These are phyloP conservation scores for Podarcis lilfordi DNA, from an alignment of 2,797 vertebrate genomes.

Conservation along the genomic window DNA sequence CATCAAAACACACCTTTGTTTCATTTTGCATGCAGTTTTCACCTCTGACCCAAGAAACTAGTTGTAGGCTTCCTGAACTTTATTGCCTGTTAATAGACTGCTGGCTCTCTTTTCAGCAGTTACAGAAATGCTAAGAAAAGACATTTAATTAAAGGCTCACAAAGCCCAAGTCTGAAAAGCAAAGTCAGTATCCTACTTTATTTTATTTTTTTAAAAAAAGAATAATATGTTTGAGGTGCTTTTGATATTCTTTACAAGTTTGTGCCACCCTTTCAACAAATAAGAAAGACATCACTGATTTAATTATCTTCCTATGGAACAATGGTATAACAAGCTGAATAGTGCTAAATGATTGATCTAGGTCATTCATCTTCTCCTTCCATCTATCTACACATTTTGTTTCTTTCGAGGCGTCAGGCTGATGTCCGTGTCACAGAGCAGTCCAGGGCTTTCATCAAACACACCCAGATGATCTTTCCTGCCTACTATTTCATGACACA, in stretches of 20 bases:
- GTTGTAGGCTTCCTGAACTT: conserved; percentile 87
- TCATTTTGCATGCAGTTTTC: conserved; percentile 83
- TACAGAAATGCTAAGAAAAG: conserved; percentile 80
- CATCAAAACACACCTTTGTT: conserved; percentile 86
- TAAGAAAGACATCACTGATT: conserved; percentile 72
- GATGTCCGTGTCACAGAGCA: conserved; percentile 75
- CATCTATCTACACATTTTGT: conserved; percentile 79
- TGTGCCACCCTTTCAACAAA: conserved; percentile 65
- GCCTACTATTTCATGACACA: conserved; percentile 75
- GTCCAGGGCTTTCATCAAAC: conserved; percentile 76
- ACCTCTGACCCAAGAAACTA: conserved; percentile 87
- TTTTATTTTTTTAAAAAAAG: conserved; percentile 62
- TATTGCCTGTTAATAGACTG: conserved; percentile 89
- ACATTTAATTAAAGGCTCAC: conserved; percentile 82
- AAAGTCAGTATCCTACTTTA: conserved; percentile 67
- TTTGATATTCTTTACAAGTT: conserved; percentile 76
- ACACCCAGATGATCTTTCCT: conserved; percentile 80
- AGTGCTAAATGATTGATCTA: conserved; percentile 81
- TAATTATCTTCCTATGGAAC: conserved; percentile 77
- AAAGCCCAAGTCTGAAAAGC: conserved; percentile 79
- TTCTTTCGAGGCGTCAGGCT: conserved; percentile 76
- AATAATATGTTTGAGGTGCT: conserved; percentile 76
- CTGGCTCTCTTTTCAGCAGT: conserved; percentile 83
- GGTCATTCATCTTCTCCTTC: conserved; percentile 81
- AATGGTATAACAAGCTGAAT: conserved; percentile 73